Percentiles rank a stretch among this genome's conserved stretches.
Evolutionary conservation across 2,797 vertebrate genomes (phyloP).

Genomic region (Neomorphus geoffroyi): DNA sequence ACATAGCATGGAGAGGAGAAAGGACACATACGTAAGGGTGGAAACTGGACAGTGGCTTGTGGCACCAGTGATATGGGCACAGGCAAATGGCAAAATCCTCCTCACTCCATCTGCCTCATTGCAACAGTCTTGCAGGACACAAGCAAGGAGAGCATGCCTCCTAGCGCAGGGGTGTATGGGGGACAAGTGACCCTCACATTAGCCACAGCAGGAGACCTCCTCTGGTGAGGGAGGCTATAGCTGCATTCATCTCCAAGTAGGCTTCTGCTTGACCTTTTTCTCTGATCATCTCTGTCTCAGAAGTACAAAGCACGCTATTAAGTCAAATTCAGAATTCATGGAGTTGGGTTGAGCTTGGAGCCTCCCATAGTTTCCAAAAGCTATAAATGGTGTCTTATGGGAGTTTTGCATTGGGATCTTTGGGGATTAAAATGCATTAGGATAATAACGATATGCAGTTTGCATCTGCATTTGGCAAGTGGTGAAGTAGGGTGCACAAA

Average conservation of each 20-base stretch:
- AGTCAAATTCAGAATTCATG: not conserved
- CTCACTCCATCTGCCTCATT: fast-evolving
- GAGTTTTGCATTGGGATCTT: not conserved
- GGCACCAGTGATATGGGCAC: not conserved
- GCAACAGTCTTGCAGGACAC: not conserved
- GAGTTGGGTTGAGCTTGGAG: not conserved
- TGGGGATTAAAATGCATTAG: not conserved
- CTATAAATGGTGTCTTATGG: not conserved
- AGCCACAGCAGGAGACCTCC: not conserved
- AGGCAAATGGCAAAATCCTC: not conserved
- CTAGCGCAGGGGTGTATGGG: not conserved
- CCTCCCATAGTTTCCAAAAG: not conserved
- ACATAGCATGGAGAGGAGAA: not conserved
- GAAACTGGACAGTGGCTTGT: not conserved
- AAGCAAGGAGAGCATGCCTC: not conserved
- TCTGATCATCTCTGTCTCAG: not conserved
- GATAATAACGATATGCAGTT: not conserved
- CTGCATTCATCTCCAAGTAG: not conserved
- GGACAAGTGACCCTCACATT: not conserved
- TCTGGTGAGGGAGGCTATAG: not conserved
- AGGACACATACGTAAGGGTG: not conserved
- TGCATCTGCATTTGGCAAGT: not conserved
- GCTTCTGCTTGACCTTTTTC: not conserved
- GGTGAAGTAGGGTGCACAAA: not conserved
- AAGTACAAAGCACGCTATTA: not conserved